Evolutionary conservation across 2,113 vertebrate genomes (phyloP).

Genomic region (Ochotona princeps): DNA sequence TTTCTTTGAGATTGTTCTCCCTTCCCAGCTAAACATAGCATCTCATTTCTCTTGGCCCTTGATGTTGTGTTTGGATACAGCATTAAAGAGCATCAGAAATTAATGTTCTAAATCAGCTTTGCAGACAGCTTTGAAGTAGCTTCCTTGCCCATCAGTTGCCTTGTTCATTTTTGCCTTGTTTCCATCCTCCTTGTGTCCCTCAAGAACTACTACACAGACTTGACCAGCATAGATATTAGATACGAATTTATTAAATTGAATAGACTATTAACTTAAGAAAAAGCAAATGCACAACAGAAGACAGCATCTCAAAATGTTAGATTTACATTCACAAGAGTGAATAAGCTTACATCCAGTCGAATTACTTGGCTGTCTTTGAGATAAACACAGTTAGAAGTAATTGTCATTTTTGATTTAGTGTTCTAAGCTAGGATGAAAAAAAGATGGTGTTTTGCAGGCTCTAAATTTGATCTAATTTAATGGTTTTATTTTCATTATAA

Average conservation of each 20-base stretch:
- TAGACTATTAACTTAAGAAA: conserved; percentile 39
- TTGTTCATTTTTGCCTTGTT: conserved; percentile 24
- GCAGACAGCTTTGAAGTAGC: conserved; percentile 6
- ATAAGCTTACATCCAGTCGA: conserved; percentile 61
- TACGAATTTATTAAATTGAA: conserved; percentile 39
- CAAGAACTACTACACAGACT: not conserved
- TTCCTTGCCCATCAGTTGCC: not conserved
- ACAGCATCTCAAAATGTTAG: conserved; percentile 63
- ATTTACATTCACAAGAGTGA: conserved; percentile 59
- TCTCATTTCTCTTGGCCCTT: conserved; percentile 45
- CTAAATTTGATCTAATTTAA: conserved; percentile 72
- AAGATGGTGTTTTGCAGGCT: conserved; percentile 56
- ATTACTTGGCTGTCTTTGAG: conserved; percentile 53
- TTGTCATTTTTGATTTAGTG: conserved; percentile 77
- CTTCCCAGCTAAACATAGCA: not conserved
- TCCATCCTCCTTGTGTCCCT: not conserved
- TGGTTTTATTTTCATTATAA: conserved; percentile 72
- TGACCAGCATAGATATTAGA: not conserved
- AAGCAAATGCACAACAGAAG: conserved; percentile 53
- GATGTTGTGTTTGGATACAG: conserved; percentile 50
- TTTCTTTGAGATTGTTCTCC: conserved; percentile 17
- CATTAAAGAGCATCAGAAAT: conserved; percentile 60
- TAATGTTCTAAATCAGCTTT: conserved; percentile 61
- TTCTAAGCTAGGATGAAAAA: conserved; percentile 36
- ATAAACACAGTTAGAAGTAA: conserved; percentile 62